Conservation (phyloP, 2,113 vertebrate species). For the Noctilio leporinus region DNA sequence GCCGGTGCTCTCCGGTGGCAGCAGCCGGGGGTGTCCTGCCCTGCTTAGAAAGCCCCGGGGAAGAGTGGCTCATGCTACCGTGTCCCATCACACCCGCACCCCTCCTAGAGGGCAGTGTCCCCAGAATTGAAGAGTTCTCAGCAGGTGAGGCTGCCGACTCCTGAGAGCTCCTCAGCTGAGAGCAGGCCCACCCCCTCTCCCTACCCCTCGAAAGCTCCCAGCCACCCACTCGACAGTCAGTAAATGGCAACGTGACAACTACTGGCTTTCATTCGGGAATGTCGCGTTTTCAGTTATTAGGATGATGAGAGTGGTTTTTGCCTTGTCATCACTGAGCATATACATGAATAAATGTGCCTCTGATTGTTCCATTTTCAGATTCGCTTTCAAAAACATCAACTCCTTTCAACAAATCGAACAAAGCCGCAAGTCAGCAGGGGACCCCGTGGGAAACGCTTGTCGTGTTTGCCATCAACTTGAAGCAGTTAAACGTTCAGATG, state of each 20-base stretch:
- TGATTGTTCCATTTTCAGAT: conserved; percentile 79
- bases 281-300: neutral
- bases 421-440: conserved; percentile 91
- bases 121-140: too few species aligned
- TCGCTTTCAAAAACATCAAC: conserved; percentile 92
- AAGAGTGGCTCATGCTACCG: neutral
- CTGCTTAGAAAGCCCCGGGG: neutral
- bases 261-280: neutral
- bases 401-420: conserved; percentile 90
- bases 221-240: neutral
- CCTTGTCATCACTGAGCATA: neutral
- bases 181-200: too few species aligned
- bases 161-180: too few species aligned
- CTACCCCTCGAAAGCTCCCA: too few species aligned
- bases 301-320: neutral
- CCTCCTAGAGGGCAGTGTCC: too few species aligned
- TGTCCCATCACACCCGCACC: neutral
- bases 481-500: conserved; percentile 98
- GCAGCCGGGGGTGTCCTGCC: neutral
- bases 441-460: conserved; percentile 97
- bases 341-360: neutral
- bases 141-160: too few species aligned
- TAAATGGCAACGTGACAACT: neutral
- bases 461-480: conserved; percentile 97
- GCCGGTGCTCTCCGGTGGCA: neutral